Base-by-base conservation (phyloP, 2,797 vertebrate species). In the Siniperca scherzeri region DNA sequence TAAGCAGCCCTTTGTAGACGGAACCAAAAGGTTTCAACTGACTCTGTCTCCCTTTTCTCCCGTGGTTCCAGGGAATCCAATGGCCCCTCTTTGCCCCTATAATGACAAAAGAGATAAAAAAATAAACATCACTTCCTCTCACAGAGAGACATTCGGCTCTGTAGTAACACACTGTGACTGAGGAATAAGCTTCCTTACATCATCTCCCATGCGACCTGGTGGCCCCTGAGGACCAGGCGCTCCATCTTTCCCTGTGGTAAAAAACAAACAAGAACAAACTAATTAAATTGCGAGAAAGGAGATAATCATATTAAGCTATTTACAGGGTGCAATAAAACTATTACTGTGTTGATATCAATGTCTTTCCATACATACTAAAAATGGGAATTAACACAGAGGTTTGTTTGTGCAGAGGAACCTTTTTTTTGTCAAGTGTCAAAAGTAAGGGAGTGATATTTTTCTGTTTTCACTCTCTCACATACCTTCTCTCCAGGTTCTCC, bases 1-100 rank as follows among this genome's bases (percentile, higher is more conserved):
- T 27, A 42, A 48, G 16, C 33, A 21, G 17, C 3, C 2, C 48
- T 16, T 12, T 21, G 21, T 5, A 19, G n/a, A 25, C 27, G n/a
- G 27, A 27, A 56, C 14, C 36, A 59, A 44, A 21, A 22, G 65
- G 1, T 66, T 62, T 50, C 2, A 55, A 89, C 94, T 80, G 85
- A 96, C 96, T 88, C 71, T 90, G 87, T 96, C 96, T 88, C 96
- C 96, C 72, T 96, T 97, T 61, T 96, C 96, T 79, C 96, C 96
- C 0, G 48, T 0, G 1, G 83, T 55, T 76, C 96, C 96, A 46
- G 95, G 81, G 52, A 94, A 88, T 61, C 96, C 96, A n/a, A 95
- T 94, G 0, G 95, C 87, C 11, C 96, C 96, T 89, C 96, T 92
- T 91, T 94, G 93, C n/a, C 96, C 96, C 96, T 97, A 61, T 42